Evolutionary conservation across 2,888 invertebrate genomes (phyloP), one percentile per base, ranked within the genome.

Genomic region (Ophion obscuratus): DNA sequence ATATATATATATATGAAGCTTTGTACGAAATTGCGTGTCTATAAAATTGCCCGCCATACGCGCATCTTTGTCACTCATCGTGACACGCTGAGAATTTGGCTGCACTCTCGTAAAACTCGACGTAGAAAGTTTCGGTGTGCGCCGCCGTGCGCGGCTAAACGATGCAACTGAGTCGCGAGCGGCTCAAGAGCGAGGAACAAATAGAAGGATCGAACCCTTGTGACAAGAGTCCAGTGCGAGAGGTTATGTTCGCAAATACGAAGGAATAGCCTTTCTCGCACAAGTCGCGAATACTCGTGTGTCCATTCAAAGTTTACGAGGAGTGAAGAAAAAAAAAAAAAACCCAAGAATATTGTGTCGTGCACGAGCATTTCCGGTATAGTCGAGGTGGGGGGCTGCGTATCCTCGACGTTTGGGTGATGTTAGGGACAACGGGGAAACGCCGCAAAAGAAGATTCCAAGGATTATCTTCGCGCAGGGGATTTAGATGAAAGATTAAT

Each of bases 391-490:
- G 47, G 11, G 4, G 14, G 47, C 14, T 47, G 31, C 44, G 47
- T 64, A 61, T 64, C 53, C 47, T 64, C 9, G 17, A 74, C 79
- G 62, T 83, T 84, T 62, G 90, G 90, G 90, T 90, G 78, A 90
- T 90, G 90, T 90, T 89, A 89, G 87, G 88, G 62, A 79, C 75
- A 61, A 87, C 88, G 77, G 89, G 81, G 76, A 90, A 90, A 89
- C 89, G 88, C 74, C 89, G 81, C 62, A 88, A 89, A 87, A 81
- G 76, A 77, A 77, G 40, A 86, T 87, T 83, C 64, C 67, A 53
- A 67, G 47, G 76, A 44, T 79, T 24, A 20, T 64, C 10, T 82
- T 14, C n/a, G 59, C 81, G 14, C 81, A 61, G 40, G 5, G 6
- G n/a, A 70, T 47, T 61, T 17, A n/a, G 24, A 47, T 57, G 20